Percentiles rank a stretch among this genome's conserved stretches.
Evolutionary conservation across 2,888 invertebrate species (phyloP).

Genomic region (Pseudolycoriella hygida): DNA sequence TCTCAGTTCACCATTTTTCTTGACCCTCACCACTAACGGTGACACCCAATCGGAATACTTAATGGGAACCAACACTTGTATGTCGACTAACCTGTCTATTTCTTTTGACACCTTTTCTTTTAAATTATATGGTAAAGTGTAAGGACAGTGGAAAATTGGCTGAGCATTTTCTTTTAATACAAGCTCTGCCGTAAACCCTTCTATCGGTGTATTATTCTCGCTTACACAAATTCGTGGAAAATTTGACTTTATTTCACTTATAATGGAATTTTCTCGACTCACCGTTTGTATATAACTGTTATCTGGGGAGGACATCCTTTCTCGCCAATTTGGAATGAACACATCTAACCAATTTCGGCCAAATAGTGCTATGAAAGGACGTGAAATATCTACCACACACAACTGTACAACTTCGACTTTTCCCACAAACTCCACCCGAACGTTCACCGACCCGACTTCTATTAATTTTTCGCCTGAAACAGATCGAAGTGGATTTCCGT

Average conservation of each 20-base stretch:
- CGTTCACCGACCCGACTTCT: neutral
- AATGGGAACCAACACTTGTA: neutral
- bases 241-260: neutral
- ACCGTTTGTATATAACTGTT: neutral
- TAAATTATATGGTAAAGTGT: neutral
- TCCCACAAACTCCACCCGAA: neutral
- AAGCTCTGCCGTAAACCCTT: neutral
- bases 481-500: too few species aligned
- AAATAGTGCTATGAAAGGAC: neutral
- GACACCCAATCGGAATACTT: slow-evolving; percentile 7
- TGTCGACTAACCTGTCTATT: neutral
- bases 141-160: neutral
- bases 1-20: slow-evolving; percentile 7
- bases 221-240: neutral
- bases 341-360: neutral
- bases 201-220: neutral
- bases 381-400: neutral
- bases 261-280: neutral
- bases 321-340: neutral
- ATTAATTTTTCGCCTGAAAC: too few species aligned
- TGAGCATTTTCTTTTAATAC: neutral
- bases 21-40: slow-evolving; percentile 8
- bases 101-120: neutral
- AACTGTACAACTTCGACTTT: neutral
- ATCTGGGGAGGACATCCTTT: too few species aligned